These are phyloP conservation scores for Perithous albicinctus DNA, from an alignment of 2,888 invertebrate genomes.

Conservation along the genomic window DNA sequence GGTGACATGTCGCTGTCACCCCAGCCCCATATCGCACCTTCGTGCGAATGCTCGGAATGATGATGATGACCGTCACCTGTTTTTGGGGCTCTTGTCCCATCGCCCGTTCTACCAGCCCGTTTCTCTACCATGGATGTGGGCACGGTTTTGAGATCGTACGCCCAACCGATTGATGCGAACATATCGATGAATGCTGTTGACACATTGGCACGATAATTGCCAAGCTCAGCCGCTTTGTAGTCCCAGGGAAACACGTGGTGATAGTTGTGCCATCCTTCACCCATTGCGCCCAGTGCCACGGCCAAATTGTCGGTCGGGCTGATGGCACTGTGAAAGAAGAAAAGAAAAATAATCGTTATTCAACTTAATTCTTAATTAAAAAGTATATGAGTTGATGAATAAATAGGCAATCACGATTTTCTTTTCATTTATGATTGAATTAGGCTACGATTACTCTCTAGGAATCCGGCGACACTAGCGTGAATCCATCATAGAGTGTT, in stretches of 20 bases:
- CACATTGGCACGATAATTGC: constrained; percentile 88
- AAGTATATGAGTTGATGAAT: background rate
- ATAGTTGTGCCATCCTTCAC: constrained; percentile 96
- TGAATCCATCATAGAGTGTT: too few species aligned
- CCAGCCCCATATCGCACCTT: constrained; percentile 91
- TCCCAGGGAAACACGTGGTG: constrained; percentile 95
- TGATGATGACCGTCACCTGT: constrained; percentile 85
- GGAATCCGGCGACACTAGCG: too few species aligned
- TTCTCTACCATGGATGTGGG: constrained; percentile 89
- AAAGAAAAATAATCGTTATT: background rate
- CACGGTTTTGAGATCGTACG: constrained; percentile 94
- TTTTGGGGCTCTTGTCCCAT: constrained; percentile 86
- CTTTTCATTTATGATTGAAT: too few species aligned
- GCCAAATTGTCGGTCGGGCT: constrained; percentile 89
- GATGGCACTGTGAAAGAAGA: constrained; percentile 85
- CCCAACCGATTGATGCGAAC: constrained; percentile 91
- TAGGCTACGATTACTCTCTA: too few species aligned
- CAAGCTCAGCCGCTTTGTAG: constrained; percentile 91
- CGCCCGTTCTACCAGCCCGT: constrained; percentile 90
- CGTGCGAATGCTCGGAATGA: constrained; percentile 84
- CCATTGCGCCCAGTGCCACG: constrained; percentile 89
- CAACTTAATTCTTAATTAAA: background rate
- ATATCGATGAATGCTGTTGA: constrained; percentile 89
- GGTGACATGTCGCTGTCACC: constrained; percentile 91
- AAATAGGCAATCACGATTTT: background rate